Conservation (phyloP, 2,888 invertebrate species). For the Lasioglossum morio region DNA sequence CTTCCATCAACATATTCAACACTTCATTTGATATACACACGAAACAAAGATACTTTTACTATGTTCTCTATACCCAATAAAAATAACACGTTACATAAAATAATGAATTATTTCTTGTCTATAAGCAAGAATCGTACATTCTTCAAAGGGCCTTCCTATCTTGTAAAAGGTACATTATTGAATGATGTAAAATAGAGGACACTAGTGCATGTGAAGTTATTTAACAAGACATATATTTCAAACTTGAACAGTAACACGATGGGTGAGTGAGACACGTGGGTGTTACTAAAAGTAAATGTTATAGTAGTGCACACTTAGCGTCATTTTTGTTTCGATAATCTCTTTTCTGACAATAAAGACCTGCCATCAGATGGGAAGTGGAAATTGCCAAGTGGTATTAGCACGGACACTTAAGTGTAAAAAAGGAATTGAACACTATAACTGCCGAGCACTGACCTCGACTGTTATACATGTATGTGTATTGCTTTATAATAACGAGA, state of each 20-base stretch:
- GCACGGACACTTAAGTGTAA: background rate
- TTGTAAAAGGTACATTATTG: background rate
- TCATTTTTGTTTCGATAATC: background rate
- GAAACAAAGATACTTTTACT: background rate
- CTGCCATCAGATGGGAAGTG: background rate
- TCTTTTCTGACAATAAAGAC: background rate
- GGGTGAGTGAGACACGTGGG: background rate
- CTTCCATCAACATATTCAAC: background rate
- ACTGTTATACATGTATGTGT: background rate
- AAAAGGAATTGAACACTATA: background rate
- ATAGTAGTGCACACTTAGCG: background rate
- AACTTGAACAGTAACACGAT: background rate
- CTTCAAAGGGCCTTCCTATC: background rate
- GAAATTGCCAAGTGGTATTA: background rate
- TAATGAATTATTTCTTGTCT: background rate
- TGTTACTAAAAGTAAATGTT: background rate
- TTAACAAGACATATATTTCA: background rate
- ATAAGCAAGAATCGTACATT: background rate
- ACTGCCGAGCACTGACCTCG: background rate
- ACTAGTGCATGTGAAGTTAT: background rate
- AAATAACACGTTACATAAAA: background rate
- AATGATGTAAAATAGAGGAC: background rate
- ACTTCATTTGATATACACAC: background rate
- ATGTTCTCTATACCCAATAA: background rate
- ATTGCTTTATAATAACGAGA: background rate